Base-by-base conservation (phyloP, 2,797 vertebrate genomes). In the Onychomys torridus region DNA sequence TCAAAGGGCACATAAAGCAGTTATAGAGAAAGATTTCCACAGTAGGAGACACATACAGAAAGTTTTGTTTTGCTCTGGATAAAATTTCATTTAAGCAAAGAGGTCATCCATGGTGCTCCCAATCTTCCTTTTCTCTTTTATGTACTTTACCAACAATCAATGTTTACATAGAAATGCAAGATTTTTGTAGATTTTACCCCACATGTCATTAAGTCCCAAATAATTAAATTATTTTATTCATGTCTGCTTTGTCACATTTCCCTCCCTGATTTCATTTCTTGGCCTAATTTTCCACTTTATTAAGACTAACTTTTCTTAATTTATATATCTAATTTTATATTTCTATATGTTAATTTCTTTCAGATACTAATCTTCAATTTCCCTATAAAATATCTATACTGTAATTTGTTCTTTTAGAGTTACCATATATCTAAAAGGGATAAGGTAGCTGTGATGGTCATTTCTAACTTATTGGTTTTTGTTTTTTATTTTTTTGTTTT, bases 81-180 rank as follows among this genome's bases (percentile, higher is more conserved):
- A 96, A 37, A 96, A 93, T 65, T 94, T 77, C 79, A 59, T 94
- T 92, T 81, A 81, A 19, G 13, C n/a, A 89, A 23, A 92, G 97
- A 91, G 76, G 92, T 27, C 4, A 52, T 0, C 25, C 59, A 46
- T 77, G 69, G 12, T 95, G 73, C 95, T 93, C 16, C 69, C 19
- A 69, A 37, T 9, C 0, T 0, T 0, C 0, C 5, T 13, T 32
- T 19, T 5, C 34, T 67, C 34, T 95, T 85, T 75, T 85, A 12
- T 69, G 40, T 55, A 88, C 40, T 91, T 25, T 27, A 55, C 29
- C 94, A 65, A 0, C 81, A 73, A 90, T 67, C 43, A 94, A 59
- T 78, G n/a, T 49, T 16, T 61, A 90, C 93, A 89, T 21, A 61
- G 19, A 95, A 97, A 92, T 96, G 57, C 21, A 85, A 55, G 85